These are phyloP conservation scores for Dorcus parallelipipedus DNA, from an alignment of 2,888 invertebrate species.

Conservation along the genomic window DNA sequence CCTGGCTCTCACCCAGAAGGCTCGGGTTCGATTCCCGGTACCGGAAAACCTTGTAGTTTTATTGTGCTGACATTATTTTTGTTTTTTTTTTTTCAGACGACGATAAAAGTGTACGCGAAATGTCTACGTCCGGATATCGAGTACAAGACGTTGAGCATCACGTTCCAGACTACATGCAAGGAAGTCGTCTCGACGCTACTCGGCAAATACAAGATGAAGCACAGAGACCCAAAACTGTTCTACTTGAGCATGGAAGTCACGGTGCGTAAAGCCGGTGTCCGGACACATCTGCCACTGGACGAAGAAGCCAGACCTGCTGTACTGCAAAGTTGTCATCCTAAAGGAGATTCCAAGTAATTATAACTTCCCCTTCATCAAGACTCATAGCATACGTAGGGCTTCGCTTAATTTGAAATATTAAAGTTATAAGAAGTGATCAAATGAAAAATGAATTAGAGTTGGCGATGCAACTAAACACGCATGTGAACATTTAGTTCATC, in stretches of 20 bases:
- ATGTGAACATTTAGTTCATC: no score
- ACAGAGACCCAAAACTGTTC: slow-evolving; percentile 88
- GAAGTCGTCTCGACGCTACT: slow-evolving; percentile 83
- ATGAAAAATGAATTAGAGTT: no score
- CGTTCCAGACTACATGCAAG: slow-evolving; percentile 82
- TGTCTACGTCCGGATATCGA: slow-evolving; percentile 90
- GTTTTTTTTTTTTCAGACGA: slow-evolving; percentile 64
- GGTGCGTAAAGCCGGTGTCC: slow-evolving; percentile 76
- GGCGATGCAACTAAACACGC: no score
- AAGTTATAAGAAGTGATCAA: no score
- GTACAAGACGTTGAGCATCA: slow-evolving; percentile 90
- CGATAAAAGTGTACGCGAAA: slow-evolving; percentile 87
- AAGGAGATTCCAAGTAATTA: slow-evolving; percentile 83
- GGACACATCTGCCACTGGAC: slow-evolving; percentile 79
- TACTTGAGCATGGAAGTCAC: slow-evolving; percentile 94
- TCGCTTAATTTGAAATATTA: not conserved
- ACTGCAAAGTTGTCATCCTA: slow-evolving; percentile 89
- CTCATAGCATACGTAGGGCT: no score
- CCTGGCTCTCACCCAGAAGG: slow-evolving; percentile 72
- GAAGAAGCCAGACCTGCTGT: slow-evolving; percentile 88
- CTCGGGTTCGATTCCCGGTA: slow-evolving; percentile 74
- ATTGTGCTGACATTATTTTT: slow-evolving; percentile 33
- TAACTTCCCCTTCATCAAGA: not conserved
- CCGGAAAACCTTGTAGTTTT: slow-evolving; percentile 49
- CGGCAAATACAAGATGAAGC: slow-evolving; percentile 82